Base-by-base conservation (phyloP, 2,888 invertebrate species). In the Drosophila pseudotakahashii region DNA sequence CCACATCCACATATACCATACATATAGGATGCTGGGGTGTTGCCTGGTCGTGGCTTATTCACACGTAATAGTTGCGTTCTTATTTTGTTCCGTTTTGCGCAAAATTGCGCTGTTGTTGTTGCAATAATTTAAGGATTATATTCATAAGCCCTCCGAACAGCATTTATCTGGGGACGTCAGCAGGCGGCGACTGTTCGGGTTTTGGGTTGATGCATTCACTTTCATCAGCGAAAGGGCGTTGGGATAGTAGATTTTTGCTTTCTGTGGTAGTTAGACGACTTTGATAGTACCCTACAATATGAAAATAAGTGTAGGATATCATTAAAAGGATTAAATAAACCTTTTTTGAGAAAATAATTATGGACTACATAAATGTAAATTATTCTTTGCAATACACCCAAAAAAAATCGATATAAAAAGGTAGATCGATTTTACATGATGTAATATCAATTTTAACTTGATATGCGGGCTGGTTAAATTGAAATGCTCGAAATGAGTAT, bases 41-140 rank as follows among this genome's bases (percentile, higher is more conserved):
- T 16, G 44, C 50, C 61, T 55, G 52, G 52, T 36, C 45, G 70
- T 66, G 73, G 79, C 73, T 79, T 81, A 79, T 82, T 82, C 82
- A 78, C 82, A 82, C 82, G 62, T 81, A 78, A 81, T 85, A 78
- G 82, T 79, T 85, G 68, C 54, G 75, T 62, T 72, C 78, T 78
- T 75, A 79, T 76, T 73, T 70, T 79, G 76, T 76, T 42, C 51
- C 75, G 70, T 75, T 73, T 73, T 81, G 75, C 61, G 67, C 67
- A 58, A 47, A 70, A 66, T 7, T 47, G 36, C 39, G 58, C 71
- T 73, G 69, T 71, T 87, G 77, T 81, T 81, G 69, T 75, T 82
- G 82, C 75, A 76, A 87, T 87, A 85, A 85, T 85, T 87, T 85
- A 78, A 75, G 88, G 84, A 85, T 85, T 85, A 85, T 82, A 80